Conservation (phyloP, 1,140 invertebrate genomes). For the Magallana gigas region DNA sequence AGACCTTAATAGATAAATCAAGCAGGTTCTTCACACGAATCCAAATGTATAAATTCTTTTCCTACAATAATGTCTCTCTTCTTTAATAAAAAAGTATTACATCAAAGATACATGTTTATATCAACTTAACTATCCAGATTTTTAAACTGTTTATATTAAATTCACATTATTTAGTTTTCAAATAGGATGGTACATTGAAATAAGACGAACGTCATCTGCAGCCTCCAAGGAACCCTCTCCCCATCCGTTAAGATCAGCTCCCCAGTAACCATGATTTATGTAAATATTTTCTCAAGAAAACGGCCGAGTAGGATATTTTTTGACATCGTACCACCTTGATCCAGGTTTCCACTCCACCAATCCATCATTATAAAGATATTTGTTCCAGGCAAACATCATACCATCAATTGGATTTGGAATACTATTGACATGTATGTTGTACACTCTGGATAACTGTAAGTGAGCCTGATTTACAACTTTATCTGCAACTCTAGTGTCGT, state of each 20-base stretch:
- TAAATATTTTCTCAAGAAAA: neutral
- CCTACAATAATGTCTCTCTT: too few relatives aligned
- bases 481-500: neutral
- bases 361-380: slow-evolving; percentile 19
- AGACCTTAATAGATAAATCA: too few relatives aligned
- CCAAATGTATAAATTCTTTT: too few relatives aligned
- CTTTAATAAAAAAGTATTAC: too few relatives aligned
- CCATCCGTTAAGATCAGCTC: neutral
- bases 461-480: slow-evolving; percentile 2
- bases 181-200: neutral
- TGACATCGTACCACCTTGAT: neutral
- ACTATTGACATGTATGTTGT: neutral
- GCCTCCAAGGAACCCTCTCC: neutral
- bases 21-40: too few relatives aligned
- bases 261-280: slow-evolving; percentile 3
- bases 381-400: slow-evolving; percentile 10
- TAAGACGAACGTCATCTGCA: neutral
- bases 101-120: too few relatives aligned
- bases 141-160: too few relatives aligned
- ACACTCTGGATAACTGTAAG: slow-evolving; percentile 29
- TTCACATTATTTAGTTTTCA: neutral
- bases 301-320: neutral
- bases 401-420: slow-evolving; percentile 39
- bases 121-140: too few relatives aligned
- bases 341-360: slow-evolving; percentile 37